Percentiles rank a stretch among this genome's conserved stretches.
Evolutionary conservation across 2,888 invertebrate genomes (phyloP).

Genomic region (Dyspetes luteomarginatus): DNA sequence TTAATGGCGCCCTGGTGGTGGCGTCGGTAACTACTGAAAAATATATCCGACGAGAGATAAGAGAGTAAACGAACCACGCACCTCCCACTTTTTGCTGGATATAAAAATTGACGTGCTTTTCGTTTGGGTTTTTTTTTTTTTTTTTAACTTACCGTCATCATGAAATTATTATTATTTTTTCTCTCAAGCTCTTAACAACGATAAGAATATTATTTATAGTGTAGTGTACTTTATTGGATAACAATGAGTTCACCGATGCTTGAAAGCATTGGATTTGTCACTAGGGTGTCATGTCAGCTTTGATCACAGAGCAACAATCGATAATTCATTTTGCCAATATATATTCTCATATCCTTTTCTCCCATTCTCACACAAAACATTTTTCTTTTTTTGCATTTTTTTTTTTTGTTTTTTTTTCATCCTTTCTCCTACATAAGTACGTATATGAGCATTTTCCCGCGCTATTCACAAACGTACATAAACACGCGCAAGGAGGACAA

Average conservation of each 20-base stretch:
- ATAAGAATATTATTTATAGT: background rate
- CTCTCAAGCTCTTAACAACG: slow-evolving; percentile 1
- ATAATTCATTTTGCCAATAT: slow-evolving; percentile 58
- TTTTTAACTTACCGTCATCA: slow-evolving; percentile 22
- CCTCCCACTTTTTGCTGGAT: background rate
- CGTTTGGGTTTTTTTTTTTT: background rate
- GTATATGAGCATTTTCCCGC: slow-evolving; percentile 13
- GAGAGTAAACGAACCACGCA: background rate
- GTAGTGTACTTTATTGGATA: slow-evolving; percentile 17
- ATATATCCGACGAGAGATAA: background rate
- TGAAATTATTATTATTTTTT: slow-evolving; percentile 7
- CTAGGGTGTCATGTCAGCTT: slow-evolving; percentile 40
- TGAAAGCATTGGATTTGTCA: slow-evolving; percentile 16
- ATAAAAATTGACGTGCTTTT: background rate
- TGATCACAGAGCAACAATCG: slow-evolving; percentile 42
- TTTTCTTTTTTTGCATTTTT: background rate
- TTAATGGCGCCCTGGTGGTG: background rate
- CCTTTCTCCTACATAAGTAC: slow-evolving; percentile 9
- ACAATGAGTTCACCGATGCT: slow-evolving; percentile 19
- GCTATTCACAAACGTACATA: slow-evolving; percentile 13
- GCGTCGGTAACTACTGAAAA: background rate
- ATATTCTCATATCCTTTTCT: background rate
- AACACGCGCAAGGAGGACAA: background rate
- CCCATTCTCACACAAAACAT: slow-evolving; percentile 2
- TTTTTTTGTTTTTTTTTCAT: slow-evolving; percentile 5